Evolutionary conservation across 2,113 vertebrate species (phyloP).

Genomic region (Cyrtonyx montezumae): DNA sequence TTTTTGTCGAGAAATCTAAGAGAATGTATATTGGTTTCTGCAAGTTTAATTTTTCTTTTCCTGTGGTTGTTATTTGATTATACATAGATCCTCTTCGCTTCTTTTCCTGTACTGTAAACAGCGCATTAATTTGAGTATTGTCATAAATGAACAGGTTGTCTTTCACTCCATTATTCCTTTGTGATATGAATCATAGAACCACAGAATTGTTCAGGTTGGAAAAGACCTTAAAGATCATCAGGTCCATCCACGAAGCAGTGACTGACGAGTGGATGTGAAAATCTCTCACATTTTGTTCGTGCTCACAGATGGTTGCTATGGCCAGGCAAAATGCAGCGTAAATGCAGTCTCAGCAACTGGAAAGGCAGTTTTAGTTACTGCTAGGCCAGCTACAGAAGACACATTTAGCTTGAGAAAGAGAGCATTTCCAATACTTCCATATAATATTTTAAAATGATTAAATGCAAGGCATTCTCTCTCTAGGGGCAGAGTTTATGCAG

Average conservation of each 20-base stretch:
- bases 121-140: not conserved
- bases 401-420: not conserved
- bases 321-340: constrained; percentile 3
- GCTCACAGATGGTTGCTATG: constrained; percentile 17
- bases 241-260: not conserved
- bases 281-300: not conserved
- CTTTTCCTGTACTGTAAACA: constrained; percentile 26
- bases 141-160: constrained; percentile 14
- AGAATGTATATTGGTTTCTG: not conserved
- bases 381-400: not conserved
- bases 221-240: too few relatives aligned
- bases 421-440: not conserved
- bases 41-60: not conserved
- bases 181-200: not conserved
- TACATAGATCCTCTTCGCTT: not conserved
- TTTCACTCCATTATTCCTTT: not conserved
- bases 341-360: not conserved
- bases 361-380: not conserved
- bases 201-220: too few relatives aligned
- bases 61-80: not conserved
- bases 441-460: constrained; percentile 29
- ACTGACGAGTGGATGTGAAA: not conserved
- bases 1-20: not conserved
- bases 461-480: not conserved
- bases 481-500: not conserved